phyloP scores from a whole-genome alignment of 2,113 vertebrate genomes.

The Asarcornis scutulata region DNA sequence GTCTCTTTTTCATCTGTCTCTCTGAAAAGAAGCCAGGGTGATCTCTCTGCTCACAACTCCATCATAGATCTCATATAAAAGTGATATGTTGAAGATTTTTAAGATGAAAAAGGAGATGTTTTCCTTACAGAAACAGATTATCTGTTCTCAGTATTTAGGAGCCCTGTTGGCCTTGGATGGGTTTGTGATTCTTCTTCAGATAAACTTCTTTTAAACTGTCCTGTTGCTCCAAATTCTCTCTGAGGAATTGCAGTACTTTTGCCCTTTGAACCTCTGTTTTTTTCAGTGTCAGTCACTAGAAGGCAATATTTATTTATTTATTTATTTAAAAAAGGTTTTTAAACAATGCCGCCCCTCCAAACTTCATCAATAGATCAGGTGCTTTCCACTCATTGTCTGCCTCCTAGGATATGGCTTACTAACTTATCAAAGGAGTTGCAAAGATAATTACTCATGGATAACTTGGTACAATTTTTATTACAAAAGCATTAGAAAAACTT shows the following conservation, averaged over 20 bases:
- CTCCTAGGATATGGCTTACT: not conserved
- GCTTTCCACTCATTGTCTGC: not conserved
- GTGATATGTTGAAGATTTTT: not conserved
- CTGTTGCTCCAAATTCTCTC: not conserved
- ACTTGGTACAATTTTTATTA: not conserved
- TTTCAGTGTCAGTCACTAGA: not conserved
- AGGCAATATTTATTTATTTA: not conserved
- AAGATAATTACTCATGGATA: not conserved
- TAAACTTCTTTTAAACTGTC: not conserved
- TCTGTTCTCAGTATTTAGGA: not conserved
- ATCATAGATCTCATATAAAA: not conserved
- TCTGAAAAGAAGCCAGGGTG: not conserved
- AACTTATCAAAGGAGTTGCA: not conserved
- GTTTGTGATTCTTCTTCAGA: not conserved
- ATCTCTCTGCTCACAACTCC: not conserved
- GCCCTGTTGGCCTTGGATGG: not conserved
- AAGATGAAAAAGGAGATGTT: not conserved
- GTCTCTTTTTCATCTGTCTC: not conserved
- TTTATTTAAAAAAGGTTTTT: too few relatives aligned
- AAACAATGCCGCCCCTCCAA: not conserved
- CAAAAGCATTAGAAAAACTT: not conserved
- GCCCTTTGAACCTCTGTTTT: not conserved
- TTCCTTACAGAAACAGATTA: not conserved
- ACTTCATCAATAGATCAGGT: not conserved
- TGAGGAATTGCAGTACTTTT: not conserved